Percentiles rank a stretch among this genome's conserved stretches.
phyloP scores from a whole-genome alignment of 2,797 vertebrate genomes.

The Sebastes variabilis region DNA sequence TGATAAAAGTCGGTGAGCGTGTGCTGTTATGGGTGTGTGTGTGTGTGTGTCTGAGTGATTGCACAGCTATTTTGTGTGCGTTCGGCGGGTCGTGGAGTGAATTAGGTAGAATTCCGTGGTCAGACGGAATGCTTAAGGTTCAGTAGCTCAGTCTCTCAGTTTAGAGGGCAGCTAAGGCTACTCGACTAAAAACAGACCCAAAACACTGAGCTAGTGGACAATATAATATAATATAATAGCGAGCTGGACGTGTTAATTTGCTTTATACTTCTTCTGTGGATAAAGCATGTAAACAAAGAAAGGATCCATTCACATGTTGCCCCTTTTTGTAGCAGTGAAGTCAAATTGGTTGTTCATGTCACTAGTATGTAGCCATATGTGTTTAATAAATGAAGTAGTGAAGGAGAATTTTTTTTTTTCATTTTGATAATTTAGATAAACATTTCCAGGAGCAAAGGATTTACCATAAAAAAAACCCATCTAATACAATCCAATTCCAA shows the following conservation, averaged over 20 bases:
- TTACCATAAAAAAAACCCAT: not conserved
- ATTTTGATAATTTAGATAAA: not conserved
- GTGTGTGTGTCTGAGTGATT: constrained; percentile 31
- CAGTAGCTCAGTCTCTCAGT: constrained; percentile 41
- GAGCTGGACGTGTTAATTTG: not conserved
- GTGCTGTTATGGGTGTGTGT: not conserved
- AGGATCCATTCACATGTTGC: not conserved
- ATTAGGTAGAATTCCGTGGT: constrained; percentile 66
- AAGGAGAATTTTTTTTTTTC: no score
- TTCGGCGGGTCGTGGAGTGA: constrained; percentile 36
- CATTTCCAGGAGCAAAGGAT: not conserved
- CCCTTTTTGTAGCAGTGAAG: not conserved
- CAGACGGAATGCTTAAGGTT: constrained; percentile 74
- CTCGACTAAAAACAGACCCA: not conserved
- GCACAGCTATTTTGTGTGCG: constrained; percentile 60
- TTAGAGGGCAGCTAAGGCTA: constrained; percentile 36
- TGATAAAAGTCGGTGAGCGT: constrained; percentile 21
- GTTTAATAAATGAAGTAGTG: not conserved
- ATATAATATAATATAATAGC: rapidly evolving
- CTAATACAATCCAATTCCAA: not conserved
- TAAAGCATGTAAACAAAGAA: not conserved
- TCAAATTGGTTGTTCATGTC: not conserved
- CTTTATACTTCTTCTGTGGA: not conserved
- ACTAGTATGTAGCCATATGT: not conserved
- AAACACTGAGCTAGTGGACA: not conserved